Base-by-base conservation (phyloP, 2,797 vertebrate species). In the Semotilus atromaculatus region DNA sequence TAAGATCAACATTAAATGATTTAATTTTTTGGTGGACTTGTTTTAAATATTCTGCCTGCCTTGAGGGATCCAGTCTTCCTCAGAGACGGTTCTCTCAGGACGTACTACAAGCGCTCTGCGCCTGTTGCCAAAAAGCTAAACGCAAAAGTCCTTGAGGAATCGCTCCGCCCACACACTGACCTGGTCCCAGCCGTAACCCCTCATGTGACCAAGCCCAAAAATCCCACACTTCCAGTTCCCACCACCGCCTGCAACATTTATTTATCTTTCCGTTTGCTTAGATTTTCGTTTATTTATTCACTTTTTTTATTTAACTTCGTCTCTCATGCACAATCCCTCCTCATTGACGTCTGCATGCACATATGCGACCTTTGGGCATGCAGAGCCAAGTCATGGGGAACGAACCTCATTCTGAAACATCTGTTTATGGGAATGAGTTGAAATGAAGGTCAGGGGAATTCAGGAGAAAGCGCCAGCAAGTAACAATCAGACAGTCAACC, bases 141-240 rank as follows among this genome's bases (percentile, higher is more conserved):
- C 3, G 51, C 72, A 90, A 93, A 89, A 92, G 88, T 93, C 91
- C 88, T 90, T 89, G 78, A 86, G 89, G 90, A 89, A 90, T 86
- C 73, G 68, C 93, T 85, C 91, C 93, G 84, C 93, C 89, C 91
- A 92, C 91, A 87, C 89, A 60, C 73, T 73, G 81, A 85, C 81
- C 62, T 85, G 75, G 72, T 83, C 70, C 87, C 86, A 80, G 90
- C 89, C 83, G 60, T 78, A 82, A 66, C 86, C 85, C 91, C 91
- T 89, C 88, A 55, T 86, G 90, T 93, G 92, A 93, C 89, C 91
- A 62, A 79, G 45, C 88, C 84, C 85, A 88, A 91, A 90, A 91
- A 82, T 86, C 92, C 92, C 84, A 66, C 86, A 92, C 93, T 89
- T 92, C 91, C 88, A 91, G 93, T 95, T 96, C 94, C 94, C 95